phyloP scores from a whole-genome alignment of 2,888 invertebrate species.

The Eupeodes luniger region DNA sequence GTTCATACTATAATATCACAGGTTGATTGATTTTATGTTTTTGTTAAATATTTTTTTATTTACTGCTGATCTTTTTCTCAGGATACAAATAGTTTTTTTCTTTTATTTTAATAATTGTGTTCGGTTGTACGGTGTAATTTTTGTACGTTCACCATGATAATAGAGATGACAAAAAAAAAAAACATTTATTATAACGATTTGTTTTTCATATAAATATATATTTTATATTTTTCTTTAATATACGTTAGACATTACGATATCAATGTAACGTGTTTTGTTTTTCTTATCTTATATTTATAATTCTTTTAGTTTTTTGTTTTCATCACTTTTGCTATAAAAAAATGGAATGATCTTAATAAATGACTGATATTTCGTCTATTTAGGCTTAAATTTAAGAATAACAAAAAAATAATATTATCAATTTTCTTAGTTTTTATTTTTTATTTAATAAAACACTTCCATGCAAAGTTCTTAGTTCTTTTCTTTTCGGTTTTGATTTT shows the following conservation, averaged over 20 bases:
- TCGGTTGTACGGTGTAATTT: slow-evolving; percentile 69
- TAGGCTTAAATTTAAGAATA: slow-evolving; percentile 58
- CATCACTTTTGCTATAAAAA: slow-evolving; percentile 73
- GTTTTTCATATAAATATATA: slow-evolving; percentile 66
- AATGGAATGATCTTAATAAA: slow-evolving; percentile 78
- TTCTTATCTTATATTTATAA: slow-evolving; percentile 57
- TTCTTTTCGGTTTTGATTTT: neutral
- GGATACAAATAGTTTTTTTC: slow-evolving; percentile 55
- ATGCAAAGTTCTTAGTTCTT: slow-evolving; percentile 21
- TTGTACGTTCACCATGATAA: slow-evolving; percentile 78
- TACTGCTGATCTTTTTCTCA: slow-evolving; percentile 71
- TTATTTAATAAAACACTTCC: slow-evolving; percentile 11
- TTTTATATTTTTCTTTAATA: slow-evolving; percentile 58
- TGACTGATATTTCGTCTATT: slow-evolving; percentile 75
- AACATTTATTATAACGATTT: slow-evolving; percentile 72
- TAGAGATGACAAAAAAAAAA: slow-evolving; percentile 78
- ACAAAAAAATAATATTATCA: slow-evolving; percentile 36
- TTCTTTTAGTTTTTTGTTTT: slow-evolving; percentile 52
- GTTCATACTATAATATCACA: slow-evolving; percentile 81
- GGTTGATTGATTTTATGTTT: slow-evolving; percentile 79
- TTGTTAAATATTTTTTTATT: slow-evolving; percentile 79
- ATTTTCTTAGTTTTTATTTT: neutral
- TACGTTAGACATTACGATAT: slow-evolving; percentile 75
- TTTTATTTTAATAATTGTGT: slow-evolving; percentile 77
- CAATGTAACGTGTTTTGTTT: slow-evolving; percentile 61